Percentiles rank a stretch among this genome's conserved stretches.
phyloP scores from a whole-genome alignment of 2,888 invertebrate genomes.

The Teinopalpus imperialis region DNA sequence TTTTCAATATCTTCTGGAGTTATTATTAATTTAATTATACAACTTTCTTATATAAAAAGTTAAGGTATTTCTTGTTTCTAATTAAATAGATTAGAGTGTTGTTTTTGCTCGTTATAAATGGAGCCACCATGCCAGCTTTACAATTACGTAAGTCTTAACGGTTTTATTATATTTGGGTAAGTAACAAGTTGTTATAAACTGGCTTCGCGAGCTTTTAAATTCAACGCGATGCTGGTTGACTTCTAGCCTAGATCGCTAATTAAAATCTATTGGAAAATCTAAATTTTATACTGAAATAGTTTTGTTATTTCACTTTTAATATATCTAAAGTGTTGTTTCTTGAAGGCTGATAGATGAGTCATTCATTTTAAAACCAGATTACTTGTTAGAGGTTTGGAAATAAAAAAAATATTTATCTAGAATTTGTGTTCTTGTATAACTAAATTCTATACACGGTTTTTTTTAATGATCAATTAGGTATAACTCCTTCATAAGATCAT shows the following conservation, averaged over 20 bases:
- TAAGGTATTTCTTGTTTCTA: conserved; percentile 7
- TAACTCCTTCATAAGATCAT: too few relatives aligned
- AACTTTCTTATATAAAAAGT: not conserved
- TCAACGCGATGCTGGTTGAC: not conserved
- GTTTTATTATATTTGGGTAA: conserved; percentile 9
- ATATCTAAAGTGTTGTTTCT: too few relatives aligned
- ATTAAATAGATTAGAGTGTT: conserved; percentile 3
- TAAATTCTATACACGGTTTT: too few relatives aligned
- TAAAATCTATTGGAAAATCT: not conserved
- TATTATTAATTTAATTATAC: too few relatives aligned
- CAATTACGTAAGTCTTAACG: conserved; percentile 30
- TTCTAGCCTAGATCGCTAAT: not conserved
- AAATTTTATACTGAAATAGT: not conserved
- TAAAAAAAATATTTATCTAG: too few relatives aligned
- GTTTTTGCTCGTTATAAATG: conserved; percentile 24
- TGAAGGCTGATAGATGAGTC: too few relatives aligned
- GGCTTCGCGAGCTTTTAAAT: conserved; percentile 17
- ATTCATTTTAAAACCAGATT: too few relatives aligned
- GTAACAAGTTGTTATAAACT: conserved; percentile 17
- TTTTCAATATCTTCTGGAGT: too few relatives aligned
- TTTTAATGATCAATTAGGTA: too few relatives aligned
- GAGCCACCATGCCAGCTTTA: conserved; percentile 29
- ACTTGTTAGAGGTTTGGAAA: too few relatives aligned
- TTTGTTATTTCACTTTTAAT: too few relatives aligned
- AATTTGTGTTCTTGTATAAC: too few relatives aligned